These are phyloP conservation scores for Adela reaumurella DNA, from an alignment of 2,888 invertebrate species.

Conservation along the genomic window DNA sequence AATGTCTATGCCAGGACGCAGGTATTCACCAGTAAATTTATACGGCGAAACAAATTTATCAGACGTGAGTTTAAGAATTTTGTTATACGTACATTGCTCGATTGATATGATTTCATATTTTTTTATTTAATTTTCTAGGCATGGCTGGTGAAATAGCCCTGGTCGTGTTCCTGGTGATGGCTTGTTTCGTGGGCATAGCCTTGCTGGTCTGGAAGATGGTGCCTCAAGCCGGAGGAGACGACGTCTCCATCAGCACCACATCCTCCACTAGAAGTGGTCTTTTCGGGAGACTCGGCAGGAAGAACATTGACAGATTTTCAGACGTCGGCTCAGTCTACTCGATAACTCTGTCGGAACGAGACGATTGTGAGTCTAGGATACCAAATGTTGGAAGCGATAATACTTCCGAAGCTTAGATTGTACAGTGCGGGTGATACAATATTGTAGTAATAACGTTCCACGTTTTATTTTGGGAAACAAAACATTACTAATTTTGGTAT, in stretches of 20 bases:
- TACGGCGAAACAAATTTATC: too few relatives aligned
- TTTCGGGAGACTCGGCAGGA: constrained; percentile 22
- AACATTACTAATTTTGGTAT: too few relatives aligned
- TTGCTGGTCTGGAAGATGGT: constrained; percentile 55
- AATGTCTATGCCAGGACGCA: too few relatives aligned
- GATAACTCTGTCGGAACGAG: constrained; percentile 46
- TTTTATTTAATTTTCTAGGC: constrained; percentile 31
- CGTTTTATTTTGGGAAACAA: not conserved
- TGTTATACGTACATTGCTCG: too few relatives aligned
- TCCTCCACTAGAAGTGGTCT: constrained; percentile 40
- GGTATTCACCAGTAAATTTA: too few relatives aligned
- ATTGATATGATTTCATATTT: too few relatives aligned
- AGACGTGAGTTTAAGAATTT: too few relatives aligned
- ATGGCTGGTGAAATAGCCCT: constrained; percentile 45
- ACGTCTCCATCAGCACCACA: constrained; percentile 39
- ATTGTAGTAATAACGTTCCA: too few relatives aligned
- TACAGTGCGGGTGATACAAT: too few relatives aligned
- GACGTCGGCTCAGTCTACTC: constrained; percentile 48
- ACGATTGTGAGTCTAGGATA: constrained; percentile 30
- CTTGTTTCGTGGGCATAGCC: constrained; percentile 54
- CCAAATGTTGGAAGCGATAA: constrained; percentile 33
- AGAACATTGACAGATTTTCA: constrained; percentile 41
- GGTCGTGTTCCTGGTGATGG: constrained; percentile 56
- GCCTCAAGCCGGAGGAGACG: constrained; percentile 49
- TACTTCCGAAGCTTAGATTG: constrained; percentile 45